Base-by-base conservation (phyloP, 2,113 vertebrate species). In the Columbina picui region DNA sequence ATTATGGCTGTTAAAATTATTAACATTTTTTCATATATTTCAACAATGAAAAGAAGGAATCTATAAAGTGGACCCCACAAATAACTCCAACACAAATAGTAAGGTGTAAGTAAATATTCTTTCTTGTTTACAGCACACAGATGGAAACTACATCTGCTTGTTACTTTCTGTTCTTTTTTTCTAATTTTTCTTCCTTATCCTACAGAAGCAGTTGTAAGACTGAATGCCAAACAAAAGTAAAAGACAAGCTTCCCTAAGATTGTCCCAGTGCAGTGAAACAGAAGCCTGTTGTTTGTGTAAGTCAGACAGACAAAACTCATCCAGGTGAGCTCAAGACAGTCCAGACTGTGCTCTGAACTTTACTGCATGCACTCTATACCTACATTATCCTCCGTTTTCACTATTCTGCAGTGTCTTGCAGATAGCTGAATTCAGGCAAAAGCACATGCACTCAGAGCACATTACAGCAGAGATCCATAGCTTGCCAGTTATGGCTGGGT, bases 1-100 rank as follows among this genome's bases (percentile, higher is more conserved):
- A 17, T 64, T 90, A 32, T 53, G 7, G 6, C 19, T 81, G 38
- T 57, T 63, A 83, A 76, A 82, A 68, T 21, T 18, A 80, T 7
- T 4, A 13, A 0, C 43, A 56, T 27, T 67, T 63, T 71, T 57
- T 27, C 14, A 29, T 27, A 2, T 38, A 77, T 53, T 84, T 84
- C 49, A 53, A 55, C 7, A 70, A 43, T 8, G 79, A 39, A 69
- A 11, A 56, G 20, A 61, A 82, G 30, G 22, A 68, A 34, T 64
- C 14, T 87, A 7, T n/a, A 43, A 20, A 0, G 0, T 3, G 3
- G 14, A 74, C 8, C 7, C 38, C 34, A 89, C 6, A 43, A 79
- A 50, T 10, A 74, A 2, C 27, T 67, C 6, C 41, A 70, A 60
- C 16, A 68, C 6, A 80, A 76, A 69, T 1, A 64, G 16, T 10